A percentile compares a stretch with the other conserved stretches of the same genome.
Conservation (phyloP, 2,797 vertebrate species). For the Scolopax rusticola region DNA sequence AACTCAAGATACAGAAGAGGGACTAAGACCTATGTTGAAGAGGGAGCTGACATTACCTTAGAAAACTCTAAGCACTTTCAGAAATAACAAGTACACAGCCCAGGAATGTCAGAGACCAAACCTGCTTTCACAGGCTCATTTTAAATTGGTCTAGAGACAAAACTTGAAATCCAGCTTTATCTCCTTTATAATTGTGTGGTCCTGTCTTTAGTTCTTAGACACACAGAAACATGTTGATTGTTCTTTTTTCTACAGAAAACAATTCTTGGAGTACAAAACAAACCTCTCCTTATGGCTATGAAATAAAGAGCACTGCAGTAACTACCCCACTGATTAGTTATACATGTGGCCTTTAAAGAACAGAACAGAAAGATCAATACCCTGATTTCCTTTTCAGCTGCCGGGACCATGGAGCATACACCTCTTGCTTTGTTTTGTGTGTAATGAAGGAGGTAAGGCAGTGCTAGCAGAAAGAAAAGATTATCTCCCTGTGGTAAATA, state of each 20-base stretch:
- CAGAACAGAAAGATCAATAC: slow-evolving; percentile 72
- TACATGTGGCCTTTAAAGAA: slow-evolving; percentile 55
- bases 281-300: neutral
- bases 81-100: neutral
- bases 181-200: neutral
- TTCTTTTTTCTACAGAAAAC: neutral
- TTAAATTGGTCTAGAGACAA: neutral
- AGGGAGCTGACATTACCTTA: neutral
- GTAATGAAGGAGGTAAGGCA: slow-evolving; percentile 58
- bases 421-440: slow-evolving; percentile 75
- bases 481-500: slow-evolving; percentile 72
- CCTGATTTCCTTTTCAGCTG: slow-evolving; percentile 72
- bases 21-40: neutral
- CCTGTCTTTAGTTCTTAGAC: neutral
- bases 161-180: neutral
- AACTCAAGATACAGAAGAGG: neutral
- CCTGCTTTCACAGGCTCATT: neutral
- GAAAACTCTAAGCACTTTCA: neutral
- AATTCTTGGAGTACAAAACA: neutral
- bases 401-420: slow-evolving; percentile 66
- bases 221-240: neutral
- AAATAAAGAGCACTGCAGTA: slow-evolving; percentile 44
- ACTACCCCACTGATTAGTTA: slow-evolving; percentile 42
- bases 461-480: slow-evolving; percentile 61
- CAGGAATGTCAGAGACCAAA: neutral